phyloP scores from a whole-genome alignment of 2,888 invertebrate genomes.

The Hirudinaria manillensis region DNA sequence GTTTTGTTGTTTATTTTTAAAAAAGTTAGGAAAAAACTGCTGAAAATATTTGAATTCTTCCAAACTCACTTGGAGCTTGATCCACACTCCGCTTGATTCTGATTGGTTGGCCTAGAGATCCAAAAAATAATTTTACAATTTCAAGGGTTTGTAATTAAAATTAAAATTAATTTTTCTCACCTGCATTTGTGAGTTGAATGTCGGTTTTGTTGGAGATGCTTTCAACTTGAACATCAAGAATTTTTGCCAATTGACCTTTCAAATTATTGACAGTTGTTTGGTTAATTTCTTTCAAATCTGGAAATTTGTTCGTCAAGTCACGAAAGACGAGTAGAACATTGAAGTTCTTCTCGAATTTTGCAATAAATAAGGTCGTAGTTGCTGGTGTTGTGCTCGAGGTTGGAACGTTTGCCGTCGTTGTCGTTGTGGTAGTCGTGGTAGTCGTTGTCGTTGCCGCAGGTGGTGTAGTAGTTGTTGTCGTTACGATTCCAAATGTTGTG shows the following conservation, averaged over 20 bases:
- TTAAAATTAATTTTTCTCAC: not conserved
- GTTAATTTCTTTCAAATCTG: not conserved
- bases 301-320: not conserved
- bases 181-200: constrained; percentile 1
- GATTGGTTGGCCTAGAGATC: not conserved
- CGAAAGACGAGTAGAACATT: not conserved
- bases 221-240: not conserved
- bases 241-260: not conserved
- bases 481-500: not conserved
- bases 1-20: too few species aligned
- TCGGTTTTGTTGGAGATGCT: not conserved
- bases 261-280: not conserved
- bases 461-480: not conserved
- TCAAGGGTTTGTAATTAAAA: too few species aligned
- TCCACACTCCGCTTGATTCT: not conserved
- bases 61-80: not conserved
- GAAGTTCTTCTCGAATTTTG: not conserved
- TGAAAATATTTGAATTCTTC: too few species aligned
- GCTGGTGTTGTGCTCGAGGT: not conserved
- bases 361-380: not conserved
- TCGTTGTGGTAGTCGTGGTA: not conserved
- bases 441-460: not conserved
- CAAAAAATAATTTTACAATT: not conserved
- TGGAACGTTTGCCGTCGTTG: not conserved
- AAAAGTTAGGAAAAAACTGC: too few species aligned